These are phyloP conservation scores for Autographa gamma DNA, from an alignment of 2,888 invertebrate genomes.

Conservation along the genomic window DNA sequence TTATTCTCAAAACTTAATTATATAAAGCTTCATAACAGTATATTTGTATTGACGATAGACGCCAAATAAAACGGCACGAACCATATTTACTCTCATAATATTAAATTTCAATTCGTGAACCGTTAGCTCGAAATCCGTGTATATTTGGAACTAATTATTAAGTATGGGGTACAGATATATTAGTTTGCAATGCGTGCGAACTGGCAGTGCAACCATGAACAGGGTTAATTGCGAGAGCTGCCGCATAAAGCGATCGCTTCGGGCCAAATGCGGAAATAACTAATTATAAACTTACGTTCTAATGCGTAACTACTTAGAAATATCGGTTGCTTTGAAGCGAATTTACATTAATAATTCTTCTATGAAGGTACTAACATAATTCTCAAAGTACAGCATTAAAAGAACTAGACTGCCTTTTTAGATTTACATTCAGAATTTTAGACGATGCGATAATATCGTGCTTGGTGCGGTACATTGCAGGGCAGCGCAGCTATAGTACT, in stretches of 20 bases:
- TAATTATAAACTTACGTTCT: conserved; percentile 66
- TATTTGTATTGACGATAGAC: background rate
- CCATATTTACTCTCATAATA: conserved; percentile 2
- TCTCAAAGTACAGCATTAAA: background rate
- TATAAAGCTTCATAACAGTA: background rate
- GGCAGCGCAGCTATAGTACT: too few relatives aligned
- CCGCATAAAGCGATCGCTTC: conserved; percentile 64
- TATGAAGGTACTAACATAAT: background rate
- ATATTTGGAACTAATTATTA: conserved; percentile 48
- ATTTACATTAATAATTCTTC: conserved; percentile 39
- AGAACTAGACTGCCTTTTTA: background rate
- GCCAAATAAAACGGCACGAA: background rate
- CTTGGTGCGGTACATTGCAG: too few relatives aligned
- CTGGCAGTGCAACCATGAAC: conserved; percentile 55
- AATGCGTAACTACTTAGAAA: conserved; percentile 38
- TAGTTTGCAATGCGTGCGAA: conserved; percentile 40
- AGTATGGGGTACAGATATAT: conserved; percentile 45
- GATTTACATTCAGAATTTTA: too few relatives aligned
- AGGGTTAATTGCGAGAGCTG: conserved; percentile 63
- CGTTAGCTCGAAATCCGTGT: conserved; percentile 19
- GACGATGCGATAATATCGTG: too few relatives aligned
- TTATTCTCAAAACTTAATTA: background rate
- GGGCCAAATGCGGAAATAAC: conserved; percentile 65
- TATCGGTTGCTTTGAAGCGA: conserved; percentile 18
- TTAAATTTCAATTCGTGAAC: conserved; percentile 3